phyloP scores from a whole-genome alignment of 2,113 vertebrate genomes.

The Micronisus gabar region DNA sequence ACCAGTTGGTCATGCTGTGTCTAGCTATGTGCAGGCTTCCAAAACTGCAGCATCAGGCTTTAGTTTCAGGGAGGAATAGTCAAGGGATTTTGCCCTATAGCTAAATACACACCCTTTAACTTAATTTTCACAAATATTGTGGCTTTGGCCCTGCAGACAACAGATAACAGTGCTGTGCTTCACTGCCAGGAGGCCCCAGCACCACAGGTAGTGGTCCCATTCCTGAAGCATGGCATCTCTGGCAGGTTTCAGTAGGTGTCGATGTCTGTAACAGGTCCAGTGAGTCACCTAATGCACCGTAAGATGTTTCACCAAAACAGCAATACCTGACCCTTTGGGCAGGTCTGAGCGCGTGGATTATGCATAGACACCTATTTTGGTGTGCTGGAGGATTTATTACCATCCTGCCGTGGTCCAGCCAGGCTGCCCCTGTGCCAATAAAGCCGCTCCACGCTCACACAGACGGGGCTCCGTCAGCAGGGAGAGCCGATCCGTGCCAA shows the following conservation, averaged over 20 bases:
- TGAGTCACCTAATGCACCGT: not conserved
- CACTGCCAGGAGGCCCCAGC: not conserved
- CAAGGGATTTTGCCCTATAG: not conserved
- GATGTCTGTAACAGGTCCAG: not conserved
- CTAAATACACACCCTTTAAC: not conserved
- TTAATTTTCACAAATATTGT: not conserved
- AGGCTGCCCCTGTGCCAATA: not conserved
- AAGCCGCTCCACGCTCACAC: not conserved
- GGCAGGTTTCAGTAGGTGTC: not conserved
- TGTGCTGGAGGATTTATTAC: not conserved
- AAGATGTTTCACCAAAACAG: not conserved
- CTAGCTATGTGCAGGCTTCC: rapidly evolving
- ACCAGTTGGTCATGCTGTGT: not conserved
- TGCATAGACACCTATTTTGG: not conserved
- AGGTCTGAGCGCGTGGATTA: not conserved
- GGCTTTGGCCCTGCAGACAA: not conserved
- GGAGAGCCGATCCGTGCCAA: not conserved
- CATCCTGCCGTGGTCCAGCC: not conserved
- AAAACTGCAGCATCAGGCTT: not conserved
- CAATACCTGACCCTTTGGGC: not conserved
- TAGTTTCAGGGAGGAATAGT: not conserved
- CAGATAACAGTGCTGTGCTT: not conserved
- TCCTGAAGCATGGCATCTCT: not conserved
- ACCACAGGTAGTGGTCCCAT: not conserved
- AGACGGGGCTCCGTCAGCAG: rapidly evolving